Percentiles rank a stretch among this genome's conserved stretches.
These are phyloP conservation scores for Hypotaenidia philippensis DNA, from an alignment of 2,797 vertebrate genomes.

Conservation along the genomic window DNA sequence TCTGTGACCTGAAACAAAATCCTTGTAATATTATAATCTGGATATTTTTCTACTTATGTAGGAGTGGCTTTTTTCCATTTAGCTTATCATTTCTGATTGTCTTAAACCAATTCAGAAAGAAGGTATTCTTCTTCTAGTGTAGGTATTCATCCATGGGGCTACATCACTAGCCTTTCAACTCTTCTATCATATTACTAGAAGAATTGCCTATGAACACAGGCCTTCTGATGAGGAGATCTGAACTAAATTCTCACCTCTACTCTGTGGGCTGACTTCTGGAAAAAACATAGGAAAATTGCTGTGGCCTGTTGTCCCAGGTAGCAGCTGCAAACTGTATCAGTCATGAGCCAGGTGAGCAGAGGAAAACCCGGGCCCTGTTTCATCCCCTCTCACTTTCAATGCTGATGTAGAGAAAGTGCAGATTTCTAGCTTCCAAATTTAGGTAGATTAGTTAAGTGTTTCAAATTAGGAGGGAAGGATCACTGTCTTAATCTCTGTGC, in stretches of 20 bases:
- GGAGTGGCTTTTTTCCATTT: not conserved
- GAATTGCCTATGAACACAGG: not conserved
- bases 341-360: not conserved
- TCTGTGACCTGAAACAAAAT: not conserved
- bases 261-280: not conserved
- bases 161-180: not conserved
- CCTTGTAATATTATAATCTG: not conserved
- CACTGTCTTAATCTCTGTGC: not conserved
- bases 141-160: not conserved
- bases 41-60: not conserved
- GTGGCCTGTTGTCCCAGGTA: rapidly evolving
- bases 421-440: not conserved
- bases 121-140: not conserved
- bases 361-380: not conserved
- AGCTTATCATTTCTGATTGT: not conserved
- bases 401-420: not conserved
- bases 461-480: not conserved
- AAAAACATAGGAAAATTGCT: not conserved
- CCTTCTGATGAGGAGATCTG: not conserved
- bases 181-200: not conserved
- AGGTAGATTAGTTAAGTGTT: not conserved
- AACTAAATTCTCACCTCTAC: not conserved
- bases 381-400: not conserved
- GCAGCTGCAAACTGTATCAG: not conserved
- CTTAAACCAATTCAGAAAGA: not conserved